Conservation (phyloP, 1,140 invertebrate genomes). For the Bombus superbus region DNA sequence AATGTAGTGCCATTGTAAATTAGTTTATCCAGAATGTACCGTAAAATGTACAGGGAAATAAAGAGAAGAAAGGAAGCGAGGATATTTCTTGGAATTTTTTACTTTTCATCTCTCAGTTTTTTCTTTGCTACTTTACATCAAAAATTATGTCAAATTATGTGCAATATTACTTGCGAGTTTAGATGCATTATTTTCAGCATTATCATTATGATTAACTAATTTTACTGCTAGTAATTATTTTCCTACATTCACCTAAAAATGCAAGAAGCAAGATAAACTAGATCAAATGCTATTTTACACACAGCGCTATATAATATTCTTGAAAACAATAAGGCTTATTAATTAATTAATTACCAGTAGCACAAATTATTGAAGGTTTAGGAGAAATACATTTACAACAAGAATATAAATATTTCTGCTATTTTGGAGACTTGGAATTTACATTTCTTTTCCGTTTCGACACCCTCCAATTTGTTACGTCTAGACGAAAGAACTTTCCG, state of each 20-base stretch:
- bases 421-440: background rate
- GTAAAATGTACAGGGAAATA: background rate
- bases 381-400: background rate
- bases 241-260: too few relatives aligned
- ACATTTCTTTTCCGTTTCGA: background rate
- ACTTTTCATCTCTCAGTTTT: background rate
- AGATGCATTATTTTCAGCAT: background rate
- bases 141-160: background rate
- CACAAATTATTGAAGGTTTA: too few relatives aligned
- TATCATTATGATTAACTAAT: too few relatives aligned
- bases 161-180: background rate
- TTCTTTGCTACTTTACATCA: background rate
- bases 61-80: background rate
- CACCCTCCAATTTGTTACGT: background rate
- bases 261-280: too few relatives aligned
- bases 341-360: too few relatives aligned
- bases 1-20: background rate
- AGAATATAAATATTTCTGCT: background rate
- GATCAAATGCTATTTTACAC: too few relatives aligned
- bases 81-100: background rate
- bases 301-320: too few relatives aligned
- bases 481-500: background rate
- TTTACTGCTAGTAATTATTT: too few relatives aligned
- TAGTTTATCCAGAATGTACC: background rate
- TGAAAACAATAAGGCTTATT: too few relatives aligned